phyloP scores from a whole-genome alignment of 2,113 vertebrate genomes.

The Zapus hudsonius region DNA sequence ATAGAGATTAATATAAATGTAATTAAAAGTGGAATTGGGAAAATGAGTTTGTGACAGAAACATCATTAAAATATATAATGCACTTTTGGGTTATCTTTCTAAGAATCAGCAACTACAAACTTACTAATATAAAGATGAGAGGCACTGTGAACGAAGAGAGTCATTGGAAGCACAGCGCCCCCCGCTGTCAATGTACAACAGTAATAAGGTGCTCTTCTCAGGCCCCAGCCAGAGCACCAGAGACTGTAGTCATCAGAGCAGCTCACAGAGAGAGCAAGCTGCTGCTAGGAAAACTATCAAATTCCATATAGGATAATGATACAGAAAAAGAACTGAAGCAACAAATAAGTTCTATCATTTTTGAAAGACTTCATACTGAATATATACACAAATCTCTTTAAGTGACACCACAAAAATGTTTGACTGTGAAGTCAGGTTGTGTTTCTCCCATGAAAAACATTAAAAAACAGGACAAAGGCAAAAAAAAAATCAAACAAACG shows the following conservation, averaged over 20 bases:
- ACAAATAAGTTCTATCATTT: not conserved
- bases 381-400: too few relatives aligned
- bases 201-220: not conserved
- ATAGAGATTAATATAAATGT: not conserved
- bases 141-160: not conserved
- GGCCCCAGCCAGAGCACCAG: not conserved
- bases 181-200: not conserved
- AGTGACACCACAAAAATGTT: too few relatives aligned
- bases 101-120: not conserved
- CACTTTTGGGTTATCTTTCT: not conserved
- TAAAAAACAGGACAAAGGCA: too few relatives aligned
- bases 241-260: not conserved
- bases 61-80: not conserved
- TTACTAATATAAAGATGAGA: not conserved
- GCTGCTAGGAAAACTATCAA: not conserved
- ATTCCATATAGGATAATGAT: not conserved
- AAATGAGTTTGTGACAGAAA: not conserved
- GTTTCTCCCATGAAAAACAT: too few relatives aligned
- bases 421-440: too few relatives aligned
- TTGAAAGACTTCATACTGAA: too few relatives aligned
- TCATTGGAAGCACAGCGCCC: not conserved
- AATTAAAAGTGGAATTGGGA: too few relatives aligned
- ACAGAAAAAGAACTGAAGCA: not conserved
- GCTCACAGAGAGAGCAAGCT: not conserved
- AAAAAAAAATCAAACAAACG: too few relatives aligned